phyloP scores from a whole-genome alignment of 37 sponge, comb jelly and placozoan genomes.

The Ianthella basta region DNA sequence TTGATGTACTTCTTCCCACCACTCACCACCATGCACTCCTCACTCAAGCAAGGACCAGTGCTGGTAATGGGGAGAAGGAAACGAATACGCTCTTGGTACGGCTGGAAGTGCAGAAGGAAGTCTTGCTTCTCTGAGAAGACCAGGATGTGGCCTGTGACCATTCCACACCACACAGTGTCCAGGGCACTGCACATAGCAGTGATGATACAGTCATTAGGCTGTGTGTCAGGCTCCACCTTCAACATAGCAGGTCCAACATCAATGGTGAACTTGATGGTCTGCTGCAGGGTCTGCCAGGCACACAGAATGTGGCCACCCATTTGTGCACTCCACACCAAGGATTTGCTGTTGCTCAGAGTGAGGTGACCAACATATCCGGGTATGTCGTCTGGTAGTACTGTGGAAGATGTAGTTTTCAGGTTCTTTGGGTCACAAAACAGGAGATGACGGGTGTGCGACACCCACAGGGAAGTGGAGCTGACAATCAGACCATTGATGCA shows the following conservation, averaged over 20 bases:
- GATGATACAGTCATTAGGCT: constrained; percentile 6
- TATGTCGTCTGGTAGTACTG: not conserved
- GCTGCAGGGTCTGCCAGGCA: constrained; percentile 29
- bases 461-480: constrained; percentile 12
- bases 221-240: not conserved
- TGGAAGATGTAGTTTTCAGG: not conserved
- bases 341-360: constrained; percentile 24
- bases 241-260: not conserved
- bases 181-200: constrained; percentile 41
- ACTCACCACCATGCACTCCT: constrained; percentile 30
- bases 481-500: constrained; percentile 30
- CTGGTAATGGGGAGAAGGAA: constrained; percentile 46
- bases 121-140: constrained; percentile 23
- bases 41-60: constrained; percentile 4
- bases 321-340: constrained; percentile 10
- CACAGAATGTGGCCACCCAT: constrained; percentile 17
- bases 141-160: constrained; percentile 36
- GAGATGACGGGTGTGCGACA: constrained; percentile 30
- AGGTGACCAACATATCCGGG: constrained; percentile 37
- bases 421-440: constrained; percentile 5
- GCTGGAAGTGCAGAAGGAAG: constrained; percentile 39
- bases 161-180: constrained; percentile 45
- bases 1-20: constrained; percentile 34
- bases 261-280: constrained; percentile 21
- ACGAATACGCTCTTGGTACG: constrained; percentile 57